A percentile compares a stretch with the other conserved stretches of the same genome.
Evolutionary conservation across 2,888 invertebrate genomes (phyloP).

Genomic region (Tyria jacobaeae): DNA sequence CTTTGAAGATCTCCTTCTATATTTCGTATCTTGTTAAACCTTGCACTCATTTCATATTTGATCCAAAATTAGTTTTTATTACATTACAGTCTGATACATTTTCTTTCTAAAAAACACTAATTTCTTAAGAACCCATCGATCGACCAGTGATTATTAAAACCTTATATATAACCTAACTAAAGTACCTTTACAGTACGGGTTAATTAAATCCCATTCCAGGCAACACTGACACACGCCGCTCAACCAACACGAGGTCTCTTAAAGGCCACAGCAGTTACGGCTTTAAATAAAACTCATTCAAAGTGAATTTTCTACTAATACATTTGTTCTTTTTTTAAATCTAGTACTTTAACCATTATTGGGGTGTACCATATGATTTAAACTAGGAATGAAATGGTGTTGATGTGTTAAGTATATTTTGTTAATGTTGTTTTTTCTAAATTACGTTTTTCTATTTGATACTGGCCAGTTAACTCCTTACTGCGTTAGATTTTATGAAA

Average conservation of each 20-base stretch:
- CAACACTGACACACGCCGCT: neutral
- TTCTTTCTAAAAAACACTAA: no score
- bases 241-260: neutral
- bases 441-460: neutral
- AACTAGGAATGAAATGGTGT: no score
- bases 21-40: neutral
- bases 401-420: no score
- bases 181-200: neutral
- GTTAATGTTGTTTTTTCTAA: neutral
- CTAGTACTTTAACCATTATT: neutral
- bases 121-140: no score
- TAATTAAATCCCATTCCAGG: neutral
- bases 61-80: no score
- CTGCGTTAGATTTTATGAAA: slow-evolving; percentile 5
- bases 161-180: no score
- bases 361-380: neutral
- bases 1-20: neutral
- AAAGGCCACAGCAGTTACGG: neutral
- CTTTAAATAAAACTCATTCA: neutral
- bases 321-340: neutral
- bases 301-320: neutral
- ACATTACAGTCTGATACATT: no score
- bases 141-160: neutral
- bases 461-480: slow-evolving; percentile 1
- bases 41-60: no score